Evolutionary conservation across 2,113 vertebrate genomes (phyloP), one percentile per base, ranked within the genome.

Genomic region (Sebastes schlegelii): DNA sequence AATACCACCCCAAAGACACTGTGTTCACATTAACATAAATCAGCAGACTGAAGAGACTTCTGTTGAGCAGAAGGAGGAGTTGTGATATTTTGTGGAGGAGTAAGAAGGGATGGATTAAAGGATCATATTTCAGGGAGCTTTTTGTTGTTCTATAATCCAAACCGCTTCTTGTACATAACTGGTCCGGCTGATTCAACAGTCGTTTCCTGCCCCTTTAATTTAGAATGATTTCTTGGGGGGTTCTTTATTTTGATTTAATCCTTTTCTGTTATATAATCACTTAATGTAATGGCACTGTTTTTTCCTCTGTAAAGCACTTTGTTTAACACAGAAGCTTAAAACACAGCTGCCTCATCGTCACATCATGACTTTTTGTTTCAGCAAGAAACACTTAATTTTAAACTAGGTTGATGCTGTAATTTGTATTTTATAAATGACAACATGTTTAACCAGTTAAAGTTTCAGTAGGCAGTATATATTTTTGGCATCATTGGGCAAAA

Each of bases 1-100:
- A 72, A 19, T 23, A 3, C 72, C 76, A 63, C 57, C 48, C 72
- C 2, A 49, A 68, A 80, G 67, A 70, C 45, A 6, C 26, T 19
- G 23, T 6, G 34, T 62, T 16, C 2, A 23, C 55, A 83, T 86
- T 57, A 45, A 73, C 81, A 84, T 86, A 75, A 86, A 84, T 81
- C 8, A 74, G 58, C 64, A 62, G 46, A 71, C 26, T 43, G 1
- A 21, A 40, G 74, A 60, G 16, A n/a, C 52, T 63, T 66, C 5
- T 63, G 40, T 11, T 8, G 23, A 70, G 64, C 57, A 63, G 58
- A 64, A n/a, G 40, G 14, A 13, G 26, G 1, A 48, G 45, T 34
- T 2, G 62, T 17, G 64, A 21, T 26, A 5, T 65, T 77, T 49
- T 48, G 55, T n/a, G 0, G 8, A 42, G 42, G 19, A 55, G 46